phyloP scores from a whole-genome alignment of 1,140 invertebrate genomes.

The Laupala kohalensis region DNA sequence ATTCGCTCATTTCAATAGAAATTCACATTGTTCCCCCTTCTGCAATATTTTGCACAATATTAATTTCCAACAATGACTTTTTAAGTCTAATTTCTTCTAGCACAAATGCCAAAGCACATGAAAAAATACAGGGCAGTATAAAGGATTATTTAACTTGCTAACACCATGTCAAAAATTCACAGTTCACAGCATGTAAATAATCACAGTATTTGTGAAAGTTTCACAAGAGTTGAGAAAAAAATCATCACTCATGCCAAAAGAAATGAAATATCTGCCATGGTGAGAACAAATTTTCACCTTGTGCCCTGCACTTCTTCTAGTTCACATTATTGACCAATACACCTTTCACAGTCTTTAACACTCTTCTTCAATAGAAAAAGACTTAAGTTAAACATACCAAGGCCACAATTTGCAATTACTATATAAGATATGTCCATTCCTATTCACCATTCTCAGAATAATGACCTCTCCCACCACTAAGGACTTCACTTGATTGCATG shows the following conservation, averaged over 20 bases:
- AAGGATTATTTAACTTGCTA: too few relatives aligned
- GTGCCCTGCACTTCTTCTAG: not conserved
- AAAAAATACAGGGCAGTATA: not conserved
- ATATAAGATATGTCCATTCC: slow-evolving; percentile 6
- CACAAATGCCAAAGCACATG: not conserved
- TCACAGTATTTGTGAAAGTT: not conserved
- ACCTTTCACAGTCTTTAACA: slow-evolving; percentile 4
- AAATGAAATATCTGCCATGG: not conserved
- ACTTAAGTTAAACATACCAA: not conserved
- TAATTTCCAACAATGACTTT: not conserved
- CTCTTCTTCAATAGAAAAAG: not conserved
- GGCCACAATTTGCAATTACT: slow-evolving; percentile 3
- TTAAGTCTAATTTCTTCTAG: not conserved
- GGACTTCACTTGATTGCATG: not conserved
- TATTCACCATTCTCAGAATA: not conserved
- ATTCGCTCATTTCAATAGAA: not conserved
- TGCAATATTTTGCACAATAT: not conserved
- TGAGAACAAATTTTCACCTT: not conserved
- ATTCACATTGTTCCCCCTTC: not conserved
- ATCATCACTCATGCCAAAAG: not conserved
- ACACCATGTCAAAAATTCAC: not conserved
- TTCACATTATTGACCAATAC: not conserved
- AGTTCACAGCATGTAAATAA: not conserved
- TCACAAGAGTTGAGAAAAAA: not conserved
- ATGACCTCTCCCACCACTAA: not conserved